Conservation (phyloP, 2,888 invertebrate species). For the Erannis defoliaria region DNA sequence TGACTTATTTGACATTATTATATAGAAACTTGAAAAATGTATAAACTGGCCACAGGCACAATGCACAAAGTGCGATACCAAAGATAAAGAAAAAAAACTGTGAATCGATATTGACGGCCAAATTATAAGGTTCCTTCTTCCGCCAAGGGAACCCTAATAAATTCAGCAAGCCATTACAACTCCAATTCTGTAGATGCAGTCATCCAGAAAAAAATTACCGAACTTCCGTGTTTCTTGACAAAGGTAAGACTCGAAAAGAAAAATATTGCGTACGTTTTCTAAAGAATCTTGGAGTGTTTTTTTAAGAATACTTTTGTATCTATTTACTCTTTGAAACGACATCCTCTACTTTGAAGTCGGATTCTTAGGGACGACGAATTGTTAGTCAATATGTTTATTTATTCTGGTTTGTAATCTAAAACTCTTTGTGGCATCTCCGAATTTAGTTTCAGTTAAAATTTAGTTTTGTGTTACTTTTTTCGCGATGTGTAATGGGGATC, state of each 20-base stretch:
- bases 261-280: constrained; percentile 17
- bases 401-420: neutral
- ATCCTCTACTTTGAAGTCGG: constrained; percentile 16
- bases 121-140: constrained; percentile 3
- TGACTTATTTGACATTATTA: too few relatives aligned
- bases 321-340: constrained; percentile 7
- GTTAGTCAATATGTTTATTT: neutral
- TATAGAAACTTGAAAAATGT: too few relatives aligned
- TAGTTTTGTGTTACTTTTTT: too few relatives aligned
- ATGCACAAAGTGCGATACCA: too few relatives aligned
- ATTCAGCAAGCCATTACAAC: constrained; percentile 27
- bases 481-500: too few relatives aligned
- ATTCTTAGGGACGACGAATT: constrained; percentile 8
- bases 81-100: neutral
- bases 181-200: constrained; percentile 19
- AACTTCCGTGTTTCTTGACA: constrained; percentile 25
- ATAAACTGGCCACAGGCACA: too few relatives aligned
- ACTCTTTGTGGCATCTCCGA: neutral
- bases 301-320: constrained; percentile 17
- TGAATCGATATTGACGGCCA: neutral
- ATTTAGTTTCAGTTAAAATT: too few relatives aligned
- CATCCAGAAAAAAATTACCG: constrained; percentile 19
- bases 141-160: constrained; percentile 10
- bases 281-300: constrained; percentile 14
- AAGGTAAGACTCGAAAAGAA: constrained; percentile 14